phyloP scores from a whole-genome alignment of 2,888 invertebrate species.

The Erynnis tages region DNA sequence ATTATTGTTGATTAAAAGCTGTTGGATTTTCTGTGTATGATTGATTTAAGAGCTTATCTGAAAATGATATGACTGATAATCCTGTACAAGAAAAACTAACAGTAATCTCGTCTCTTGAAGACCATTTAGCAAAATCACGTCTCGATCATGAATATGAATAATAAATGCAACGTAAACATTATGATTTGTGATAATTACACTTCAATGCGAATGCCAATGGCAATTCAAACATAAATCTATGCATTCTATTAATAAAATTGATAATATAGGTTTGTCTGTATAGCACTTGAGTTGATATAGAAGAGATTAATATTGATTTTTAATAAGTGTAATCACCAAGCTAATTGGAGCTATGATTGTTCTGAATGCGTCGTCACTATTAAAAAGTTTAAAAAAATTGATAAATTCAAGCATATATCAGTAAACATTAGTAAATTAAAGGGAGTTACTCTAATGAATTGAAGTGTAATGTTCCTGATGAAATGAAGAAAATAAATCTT shows the following conservation, averaged over 20 bases:
- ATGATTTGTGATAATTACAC: conserved; percentile 66
- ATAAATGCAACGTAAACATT: conserved; percentile 55
- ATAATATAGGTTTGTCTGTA: background rate
- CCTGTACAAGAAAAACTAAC: conserved; percentile 9
- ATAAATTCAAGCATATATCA: no score
- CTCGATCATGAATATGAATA: conserved; percentile 41
- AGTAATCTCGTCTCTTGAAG: conserved; percentile 31
- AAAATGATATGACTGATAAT: conserved; percentile 5
- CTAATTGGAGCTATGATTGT: no score
- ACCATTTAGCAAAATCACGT: conserved; percentile 47
- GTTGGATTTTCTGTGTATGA: conserved; percentile 19
- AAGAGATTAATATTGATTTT: no score
- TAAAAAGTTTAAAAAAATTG: no score
- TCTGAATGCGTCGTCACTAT: no score
- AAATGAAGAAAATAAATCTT: no score
- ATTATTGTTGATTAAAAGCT: conserved; percentile 33
- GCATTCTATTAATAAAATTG: conserved; percentile 6
- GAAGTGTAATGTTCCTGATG: no score
- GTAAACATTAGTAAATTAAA: no score
- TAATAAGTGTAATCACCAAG: no score
- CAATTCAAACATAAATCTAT: conserved; percentile 35
- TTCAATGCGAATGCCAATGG: conserved; percentile 48
- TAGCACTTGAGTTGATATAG: background rate
- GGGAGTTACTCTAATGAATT: no score
- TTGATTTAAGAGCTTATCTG: conserved; percentile 23